Evolutionary conservation across 2,113 vertebrate genomes (phyloP).

Genomic region (human (Homo sapiens)): GRCh38 chrX:36226001-36226500

Average conservation of each 20-base stretch:
- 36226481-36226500: not conserved
- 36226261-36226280: not conserved
- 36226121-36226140: not conserved
- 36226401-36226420: not conserved
- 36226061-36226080: not conserved
- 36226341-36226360: not conserved
- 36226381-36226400: conserved; percentile 28
- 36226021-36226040: not conserved
- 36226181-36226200: not conserved
- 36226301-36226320: not conserved
- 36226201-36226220: not conserved
- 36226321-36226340: not conserved
- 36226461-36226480: not conserved
- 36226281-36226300: not conserved
- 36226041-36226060: not conserved
- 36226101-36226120: not conserved
- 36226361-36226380: conserved; percentile 10
- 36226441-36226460: not conserved
- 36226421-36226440: not conserved
- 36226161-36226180: not conserved
- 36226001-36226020: not conserved
- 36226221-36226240: not conserved
- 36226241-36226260: not conserved
- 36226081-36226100: not conserved
- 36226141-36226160: not conserved